Base-by-base conservation (phyloP, 2,113 vertebrate species). In the Phrynosoma platyrhinos region DNA sequence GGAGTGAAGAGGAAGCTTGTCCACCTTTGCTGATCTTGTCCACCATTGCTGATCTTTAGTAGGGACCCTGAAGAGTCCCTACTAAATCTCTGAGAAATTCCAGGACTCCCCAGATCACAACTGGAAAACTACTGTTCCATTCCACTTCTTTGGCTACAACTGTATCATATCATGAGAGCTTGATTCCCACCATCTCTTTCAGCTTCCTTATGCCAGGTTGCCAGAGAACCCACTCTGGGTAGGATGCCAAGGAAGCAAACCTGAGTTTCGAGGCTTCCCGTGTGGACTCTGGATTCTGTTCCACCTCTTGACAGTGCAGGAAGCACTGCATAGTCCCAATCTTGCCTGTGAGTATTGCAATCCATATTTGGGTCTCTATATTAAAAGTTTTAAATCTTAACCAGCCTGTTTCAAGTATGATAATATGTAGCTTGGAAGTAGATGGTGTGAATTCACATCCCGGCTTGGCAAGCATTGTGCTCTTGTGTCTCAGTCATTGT, bases 241-340 rank as follows among this genome's bases (percentile, higher is more conserved):
- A 83, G 98, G 96, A 94, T 99, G 99, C 87, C 98, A 98, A 93
- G 98, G 99, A 40, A 98, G 98, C 0, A 94, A 97, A 55, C 95
- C 96, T 0, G 95, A 98, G 14, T 96, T 97, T 77, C 97, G 98
- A 55, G 96, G 98, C 68, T 99, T 98, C 68, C 98, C 98, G 47
- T 99, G 98, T 9, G 97, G 98, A 25, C 89, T 99, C 81, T 99
- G 99, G 99, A 97, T 96, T 12, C 92, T 99, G 77, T 99, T 99
- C 96, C 99, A 99, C 76, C 92, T 98, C 68, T 96, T 99, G 87
- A 98, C 98, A 0, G 96, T 98, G 64, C 98, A 98, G 91, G 98
- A 98, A 80, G 93, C 95, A 42, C 83, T 91, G 76, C 85, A 5
- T 0, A 78, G 6, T 40, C 84, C 87, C 7, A 91, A 5, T 4